Percentiles rank a stretch among this genome's conserved stretches.
Evolutionary conservation across 2,888 invertebrate species (phyloP).

Genomic region (Yponomeuta evonymella): DNA sequence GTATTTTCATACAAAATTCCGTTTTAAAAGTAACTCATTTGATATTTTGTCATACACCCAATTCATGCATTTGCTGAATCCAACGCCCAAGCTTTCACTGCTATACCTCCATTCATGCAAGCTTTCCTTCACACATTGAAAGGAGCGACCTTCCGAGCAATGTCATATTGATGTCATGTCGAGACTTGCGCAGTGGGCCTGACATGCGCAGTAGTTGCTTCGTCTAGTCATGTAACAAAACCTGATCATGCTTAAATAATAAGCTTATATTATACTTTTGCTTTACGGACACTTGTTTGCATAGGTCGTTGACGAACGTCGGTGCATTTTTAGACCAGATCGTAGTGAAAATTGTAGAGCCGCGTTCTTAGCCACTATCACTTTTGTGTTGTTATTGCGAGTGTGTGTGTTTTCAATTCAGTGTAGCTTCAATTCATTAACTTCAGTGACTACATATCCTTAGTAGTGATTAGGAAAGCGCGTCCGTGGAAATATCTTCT

Average conservation of each 20-base stretch:
- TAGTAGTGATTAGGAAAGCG: not conserved
- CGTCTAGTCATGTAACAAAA: conserved; percentile 45
- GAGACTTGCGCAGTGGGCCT: conserved; percentile 45
- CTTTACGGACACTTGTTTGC: conserved; percentile 19
- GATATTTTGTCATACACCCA: too few relatives aligned
- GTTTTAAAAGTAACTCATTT: too few relatives aligned
- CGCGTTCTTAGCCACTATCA: not conserved
- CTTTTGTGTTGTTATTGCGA: not conserved
- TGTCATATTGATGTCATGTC: conserved; percentile 62
- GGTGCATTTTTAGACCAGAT: not conserved
- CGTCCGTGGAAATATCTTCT: not conserved
- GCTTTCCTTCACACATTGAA: conserved; percentile 59
- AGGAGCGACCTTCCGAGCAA: conserved; percentile 40
- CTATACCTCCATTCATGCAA: conserved; percentile 51
- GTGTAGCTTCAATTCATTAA: not conserved
- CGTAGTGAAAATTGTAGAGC: not conserved
- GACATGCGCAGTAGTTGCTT: conserved; percentile 31
- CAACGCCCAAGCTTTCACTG: not conserved
- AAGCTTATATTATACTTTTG: conserved; percentile 36
- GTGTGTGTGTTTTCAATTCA: not conserved
- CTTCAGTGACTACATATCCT: not conserved
- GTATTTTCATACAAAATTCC: too few relatives aligned
- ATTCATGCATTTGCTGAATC: conserved; percentile 7
- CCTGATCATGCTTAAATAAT: conserved; percentile 54
- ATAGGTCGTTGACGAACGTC: not conserved